These are phyloP conservation scores for Oxyteleia sp. DNA, from an alignment of 2,888 invertebrate genomes.

Conservation along the genomic window DNA sequence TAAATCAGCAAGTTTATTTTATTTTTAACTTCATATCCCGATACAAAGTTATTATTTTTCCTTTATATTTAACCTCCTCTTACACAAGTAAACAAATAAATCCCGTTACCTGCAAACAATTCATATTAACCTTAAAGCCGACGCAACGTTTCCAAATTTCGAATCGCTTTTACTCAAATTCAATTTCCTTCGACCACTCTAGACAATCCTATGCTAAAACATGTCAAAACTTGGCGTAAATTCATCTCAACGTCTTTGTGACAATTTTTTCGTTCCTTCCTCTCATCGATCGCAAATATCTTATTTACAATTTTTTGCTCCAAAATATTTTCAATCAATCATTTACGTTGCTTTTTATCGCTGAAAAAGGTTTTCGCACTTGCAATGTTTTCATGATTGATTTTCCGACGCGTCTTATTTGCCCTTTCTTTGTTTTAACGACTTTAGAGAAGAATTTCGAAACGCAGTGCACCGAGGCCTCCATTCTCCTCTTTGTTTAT, in stretches of 20 bases:
- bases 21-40: too few species aligned
- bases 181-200: background rate
- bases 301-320: background rate
- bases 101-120: too few species aligned
- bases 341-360: conserved; percentile 29
- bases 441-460: conserved; percentile 7
- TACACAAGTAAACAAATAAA: too few species aligned
- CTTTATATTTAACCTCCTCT: too few species aligned
- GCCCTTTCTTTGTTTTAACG: conserved; percentile 19
- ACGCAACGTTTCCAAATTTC: background rate
- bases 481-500: conserved; percentile 8
- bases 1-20: too few species aligned
- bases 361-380: conserved; percentile 6
- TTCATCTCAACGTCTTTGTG: background rate
- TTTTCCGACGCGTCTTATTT: conserved; percentile 32
- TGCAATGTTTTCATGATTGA: conserved; percentile 29
- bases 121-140: too few species aligned
- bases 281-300: background rate
- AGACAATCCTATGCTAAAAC: background rate
- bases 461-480: conserved; percentile 11
- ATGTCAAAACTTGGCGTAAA: background rate
- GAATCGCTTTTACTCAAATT: background rate
- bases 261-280: conserved; percentile 1
- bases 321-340: conserved; percentile 38
- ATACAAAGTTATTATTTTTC: too few species aligned